Conservation (phyloP, 1,140 invertebrate species). For the Drosophila pseudoananassae region DNA sequence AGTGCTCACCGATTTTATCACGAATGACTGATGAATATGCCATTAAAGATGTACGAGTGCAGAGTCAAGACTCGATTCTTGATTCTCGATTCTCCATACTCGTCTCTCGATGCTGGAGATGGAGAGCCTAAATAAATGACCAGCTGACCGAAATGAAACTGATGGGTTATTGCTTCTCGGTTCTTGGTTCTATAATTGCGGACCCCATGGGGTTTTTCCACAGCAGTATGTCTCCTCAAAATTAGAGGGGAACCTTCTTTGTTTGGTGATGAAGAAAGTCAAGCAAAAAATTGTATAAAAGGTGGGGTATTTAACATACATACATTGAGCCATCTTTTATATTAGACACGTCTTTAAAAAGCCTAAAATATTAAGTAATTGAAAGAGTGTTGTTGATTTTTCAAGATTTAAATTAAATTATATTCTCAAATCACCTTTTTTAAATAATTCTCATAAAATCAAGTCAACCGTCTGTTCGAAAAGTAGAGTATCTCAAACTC, state of each 20-base stretch:
- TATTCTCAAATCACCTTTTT: background rate
- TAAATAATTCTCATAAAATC: background rate
- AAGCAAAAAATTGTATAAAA: too few species aligned
- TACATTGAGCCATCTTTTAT: background rate
- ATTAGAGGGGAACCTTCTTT: background rate
- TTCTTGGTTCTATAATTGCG: slow-evolving; percentile 28
- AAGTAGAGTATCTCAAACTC: slow-evolving; percentile 1
- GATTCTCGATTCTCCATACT: slow-evolving; percentile 14
- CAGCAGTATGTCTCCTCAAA: slow-evolving; percentile 24
- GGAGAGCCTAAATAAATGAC: slow-evolving; percentile 58
- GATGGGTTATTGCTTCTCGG: slow-evolving; percentile 50
- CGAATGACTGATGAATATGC: slow-evolving; percentile 81
- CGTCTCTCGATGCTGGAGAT: too few species aligned
- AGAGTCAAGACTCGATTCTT: slow-evolving; percentile 8
- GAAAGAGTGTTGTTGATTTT: background rate
- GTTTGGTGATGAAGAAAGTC: background rate
- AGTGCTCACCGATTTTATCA: slow-evolving; percentile 70
- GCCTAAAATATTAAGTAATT: background rate
- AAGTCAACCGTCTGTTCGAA: background rate
- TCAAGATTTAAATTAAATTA: background rate
- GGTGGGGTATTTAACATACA: background rate
- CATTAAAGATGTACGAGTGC: slow-evolving; percentile 66
- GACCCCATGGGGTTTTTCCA: slow-evolving; percentile 39
- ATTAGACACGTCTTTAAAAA: background rate
- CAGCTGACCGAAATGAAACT: slow-evolving; percentile 70